Conservation (phyloP, 2,113 vertebrate genomes). For the Pungitius pungitius region DNA sequence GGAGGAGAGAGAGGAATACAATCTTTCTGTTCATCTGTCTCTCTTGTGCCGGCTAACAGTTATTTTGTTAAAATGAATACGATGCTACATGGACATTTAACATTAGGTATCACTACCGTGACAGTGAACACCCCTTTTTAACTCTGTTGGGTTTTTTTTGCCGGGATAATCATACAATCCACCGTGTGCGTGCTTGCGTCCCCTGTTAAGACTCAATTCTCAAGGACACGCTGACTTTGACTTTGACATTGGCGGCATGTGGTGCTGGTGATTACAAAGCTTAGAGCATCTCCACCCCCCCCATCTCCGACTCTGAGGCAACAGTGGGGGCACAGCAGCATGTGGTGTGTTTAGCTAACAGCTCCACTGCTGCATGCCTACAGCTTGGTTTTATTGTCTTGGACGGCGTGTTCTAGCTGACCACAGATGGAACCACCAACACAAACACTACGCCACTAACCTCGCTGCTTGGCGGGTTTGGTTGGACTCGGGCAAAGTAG, state of each 20-base stretch:
- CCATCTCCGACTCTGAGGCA: background rate
- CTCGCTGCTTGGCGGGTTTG: background rate
- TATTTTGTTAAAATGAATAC: background rate
- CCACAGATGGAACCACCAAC: background rate
- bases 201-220: background rate
- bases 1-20: background rate
- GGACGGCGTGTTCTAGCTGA: background rate
- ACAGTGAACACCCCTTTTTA: conserved; percentile 7
- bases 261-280: background rate
- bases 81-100: background rate
- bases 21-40: background rate
- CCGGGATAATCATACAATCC: background rate
- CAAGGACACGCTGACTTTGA: background rate
- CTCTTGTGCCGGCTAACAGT: conserved; percentile 13
- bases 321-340: background rate
- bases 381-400: background rate
- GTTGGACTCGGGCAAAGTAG: background rate
- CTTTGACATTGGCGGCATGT: no score
- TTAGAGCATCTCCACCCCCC: background rate
- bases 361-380: background rate
- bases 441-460: background rate
- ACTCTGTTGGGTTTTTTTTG: background rate
- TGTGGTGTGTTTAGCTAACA: background rate
- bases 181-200: no score
- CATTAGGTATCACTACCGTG: background rate